A percentile compares a stretch with the other conserved stretches of the same genome.
These are phyloP conservation scores for Ceuthmochares aereus DNA, from an alignment of 2,113 vertebrate genomes.

Conservation along the genomic window DNA sequence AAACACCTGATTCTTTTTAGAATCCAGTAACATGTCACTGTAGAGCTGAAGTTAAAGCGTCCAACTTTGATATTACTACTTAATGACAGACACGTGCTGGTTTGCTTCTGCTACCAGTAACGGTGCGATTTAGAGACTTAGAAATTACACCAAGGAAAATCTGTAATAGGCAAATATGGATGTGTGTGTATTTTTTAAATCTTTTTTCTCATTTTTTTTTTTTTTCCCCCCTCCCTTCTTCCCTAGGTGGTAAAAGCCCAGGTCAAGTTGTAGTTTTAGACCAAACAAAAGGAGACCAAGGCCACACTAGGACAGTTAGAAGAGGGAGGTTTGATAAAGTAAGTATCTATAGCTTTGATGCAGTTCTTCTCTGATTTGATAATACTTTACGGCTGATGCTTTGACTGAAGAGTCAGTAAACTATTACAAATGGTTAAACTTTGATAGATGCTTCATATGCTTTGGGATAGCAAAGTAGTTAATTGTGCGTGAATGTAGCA, in stretches of 20 bases:
- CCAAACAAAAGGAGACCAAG: slow-evolving; percentile 84
- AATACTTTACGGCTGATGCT: neutral
- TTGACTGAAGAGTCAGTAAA: neutral
- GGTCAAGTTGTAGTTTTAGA: slow-evolving; percentile 84
- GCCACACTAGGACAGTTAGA: slow-evolving; percentile 85
- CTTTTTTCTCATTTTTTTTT: neutral
- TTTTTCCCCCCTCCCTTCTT: neutral
- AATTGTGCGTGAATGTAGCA: neutral
- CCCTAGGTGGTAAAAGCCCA: slow-evolving; percentile 87
- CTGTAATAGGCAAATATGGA: neutral
- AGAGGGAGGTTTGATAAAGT: slow-evolving; percentile 92
- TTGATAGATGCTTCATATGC: slow-evolving; percentile 2
- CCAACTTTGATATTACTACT: neutral
- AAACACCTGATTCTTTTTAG: neutral
- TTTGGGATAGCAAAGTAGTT: slow-evolving; percentile 30
- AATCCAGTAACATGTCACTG: neutral
- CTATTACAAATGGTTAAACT: neutral
- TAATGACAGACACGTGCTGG: neutral
- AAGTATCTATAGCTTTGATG: slow-evolving; percentile 56
- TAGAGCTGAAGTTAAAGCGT: neutral
- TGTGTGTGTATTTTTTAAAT: neutral
- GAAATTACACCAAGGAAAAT: neutral
- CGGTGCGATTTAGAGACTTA: neutral
- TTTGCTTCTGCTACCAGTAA: neutral
- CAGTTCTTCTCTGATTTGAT: neutral